Base-by-base conservation (phyloP, 1,140 invertebrate species). In the Tetraneura akinire region DNA sequence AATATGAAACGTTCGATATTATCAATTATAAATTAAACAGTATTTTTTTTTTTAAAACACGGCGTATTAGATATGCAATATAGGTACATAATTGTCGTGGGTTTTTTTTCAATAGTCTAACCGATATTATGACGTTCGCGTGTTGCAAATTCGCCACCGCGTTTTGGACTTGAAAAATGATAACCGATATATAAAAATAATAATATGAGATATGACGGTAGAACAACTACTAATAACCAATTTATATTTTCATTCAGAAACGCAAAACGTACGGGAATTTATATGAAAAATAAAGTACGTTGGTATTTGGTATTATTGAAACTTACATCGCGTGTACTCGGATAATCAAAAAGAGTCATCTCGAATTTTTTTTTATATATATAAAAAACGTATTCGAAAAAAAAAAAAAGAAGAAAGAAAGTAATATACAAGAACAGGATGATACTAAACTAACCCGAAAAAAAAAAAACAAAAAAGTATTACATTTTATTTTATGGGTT, bases 401-500 rank as follows among this genome's bases (percentile, higher is more conserved):
- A 64, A 64, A 64, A 64, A 8, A 8, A 37, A 16, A 37, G 37
- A 29, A n/a, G 37, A 64, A 64, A 64, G 32, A 8, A 37, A 16
- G 18, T 64, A 37, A 64, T 64, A 64, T 64, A 37, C 62, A 37
- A 37, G 32, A 37, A 37, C 3, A 37, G 32, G 3, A 37, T 37
- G 32, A 8, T 37, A 37, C n/a, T n/a, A n/a, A n/a, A n/a, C n/a
- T n/a, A n/a, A n/a, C 16, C 32, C 29, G 29, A 37, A 64, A 64
- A 18, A 37, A n/a, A 64, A 32, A 32, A 32, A 64, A 64, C 60
- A 26, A 11, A n/a, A 16, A 64, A 16, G 32, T 64, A 37, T 64
- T 37, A 64, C 62, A n/a, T 64, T 64, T 64, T 64, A 64, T 64
- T 64, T 64, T 64, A 64, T 64, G 62, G 32, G 18, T 37, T 64